Evolutionary conservation across 1,140 invertebrate genomes (phyloP).

Genomic region (Lordiphosa collinella): DNA sequence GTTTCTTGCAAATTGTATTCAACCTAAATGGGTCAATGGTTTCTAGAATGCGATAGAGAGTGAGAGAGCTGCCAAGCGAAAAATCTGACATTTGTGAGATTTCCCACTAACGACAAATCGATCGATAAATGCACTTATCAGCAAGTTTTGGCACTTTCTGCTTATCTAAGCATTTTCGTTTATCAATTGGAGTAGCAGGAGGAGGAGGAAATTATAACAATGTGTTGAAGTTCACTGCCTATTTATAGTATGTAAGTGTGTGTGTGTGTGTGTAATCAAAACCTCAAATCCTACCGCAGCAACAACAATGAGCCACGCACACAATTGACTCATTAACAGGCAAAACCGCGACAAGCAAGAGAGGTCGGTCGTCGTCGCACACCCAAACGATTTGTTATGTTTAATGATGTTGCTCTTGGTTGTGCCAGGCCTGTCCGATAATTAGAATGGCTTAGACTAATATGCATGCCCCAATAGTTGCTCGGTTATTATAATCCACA

Average conservation of each 20-base stretch:
- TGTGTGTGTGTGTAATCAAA: constrained; percentile 57
- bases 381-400: constrained; percentile 43
- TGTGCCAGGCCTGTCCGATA: constrained; percentile 27
- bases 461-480: constrained; percentile 13
- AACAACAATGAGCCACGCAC: constrained; percentile 23
- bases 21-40: constrained; percentile 22
- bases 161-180: constrained; percentile 66
- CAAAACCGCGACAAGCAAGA: constrained; percentile 67
- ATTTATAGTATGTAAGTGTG: not conserved
- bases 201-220: constrained; percentile 52
- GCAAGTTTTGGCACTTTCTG: constrained; percentile 50
- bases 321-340: constrained; percentile 75
- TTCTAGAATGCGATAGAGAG: not conserved
- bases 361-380: constrained; percentile 17
- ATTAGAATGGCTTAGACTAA: constrained; percentile 45
- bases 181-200: constrained; percentile 33
- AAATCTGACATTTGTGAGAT: not conserved
- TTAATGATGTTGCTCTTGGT: constrained; percentile 49
- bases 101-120: constrained; percentile 11
- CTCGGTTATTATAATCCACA: constrained; percentile 18
- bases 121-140: constrained; percentile 74
- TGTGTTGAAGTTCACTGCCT: constrained; percentile 37
- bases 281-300: constrained; percentile 32
- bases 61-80: not conserved
- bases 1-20: not conserved